These are phyloP conservation scores for Nestor notabilis DNA, from an alignment of 2,113 vertebrate species.

Conservation along the genomic window DNA sequence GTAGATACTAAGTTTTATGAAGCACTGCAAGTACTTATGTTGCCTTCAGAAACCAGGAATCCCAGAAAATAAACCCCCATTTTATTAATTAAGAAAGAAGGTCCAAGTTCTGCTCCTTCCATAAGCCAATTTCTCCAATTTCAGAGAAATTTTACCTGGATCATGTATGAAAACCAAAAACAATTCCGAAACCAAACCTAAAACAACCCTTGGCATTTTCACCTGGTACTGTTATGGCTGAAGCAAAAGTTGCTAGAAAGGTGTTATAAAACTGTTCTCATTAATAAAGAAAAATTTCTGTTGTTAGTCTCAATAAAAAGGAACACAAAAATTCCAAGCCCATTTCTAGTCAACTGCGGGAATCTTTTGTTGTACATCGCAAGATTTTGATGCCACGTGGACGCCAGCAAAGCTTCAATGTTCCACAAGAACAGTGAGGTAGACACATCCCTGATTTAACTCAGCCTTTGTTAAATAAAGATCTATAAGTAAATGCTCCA, in stretches of 20 bases:
- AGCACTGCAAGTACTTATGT: neutral
- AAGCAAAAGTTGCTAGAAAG: neutral
- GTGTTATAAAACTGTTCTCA: no score
- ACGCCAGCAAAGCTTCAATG: neutral
- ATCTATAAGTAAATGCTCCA: neutral
- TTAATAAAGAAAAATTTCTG: neutral
- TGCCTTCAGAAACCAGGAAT: neutral
- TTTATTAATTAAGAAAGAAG: neutral
- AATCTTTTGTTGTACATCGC: neutral
- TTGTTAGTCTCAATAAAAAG: neutral
- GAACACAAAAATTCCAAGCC: neutral
- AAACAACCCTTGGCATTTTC: neutral
- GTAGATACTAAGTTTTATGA: neutral
- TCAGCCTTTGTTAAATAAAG: neutral
- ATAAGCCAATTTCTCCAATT: neutral
- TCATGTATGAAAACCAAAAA: neutral
- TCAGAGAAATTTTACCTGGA: neutral
- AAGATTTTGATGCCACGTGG: neutral
- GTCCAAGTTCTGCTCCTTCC: neutral
- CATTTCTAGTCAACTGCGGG: neutral
- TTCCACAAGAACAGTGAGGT: neutral
- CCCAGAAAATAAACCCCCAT: accelerated
- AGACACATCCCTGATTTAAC: neutral
- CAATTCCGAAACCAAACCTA: neutral
- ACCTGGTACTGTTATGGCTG: neutral